Conservation (phyloP, 2,888 invertebrate genomes). For the Stenoptilia bipunctidactyla region DNA sequence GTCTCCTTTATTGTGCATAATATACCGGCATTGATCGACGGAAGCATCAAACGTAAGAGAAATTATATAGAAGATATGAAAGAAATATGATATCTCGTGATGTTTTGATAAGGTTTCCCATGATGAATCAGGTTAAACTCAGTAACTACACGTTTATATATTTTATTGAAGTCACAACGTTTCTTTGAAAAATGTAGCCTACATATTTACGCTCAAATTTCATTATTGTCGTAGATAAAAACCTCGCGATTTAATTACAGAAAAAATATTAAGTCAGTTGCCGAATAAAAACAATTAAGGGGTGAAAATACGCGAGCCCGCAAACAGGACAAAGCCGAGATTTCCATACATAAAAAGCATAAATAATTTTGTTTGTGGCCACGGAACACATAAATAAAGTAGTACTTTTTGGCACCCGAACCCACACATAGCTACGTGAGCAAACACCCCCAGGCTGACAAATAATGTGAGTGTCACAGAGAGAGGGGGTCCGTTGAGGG, state of each 20-base stretch:
- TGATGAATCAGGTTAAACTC: too few relatives aligned
- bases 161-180: too few relatives aligned
- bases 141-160: too few relatives aligned
- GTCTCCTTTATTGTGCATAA: background rate
- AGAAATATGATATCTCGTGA: too few relatives aligned
- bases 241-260: slow-evolving; percentile 59
- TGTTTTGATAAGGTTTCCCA: too few relatives aligned
- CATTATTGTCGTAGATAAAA: too few relatives aligned
- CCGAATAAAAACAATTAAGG: slow-evolving; percentile 55
- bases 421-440: slow-evolving; percentile 29
- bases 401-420: slow-evolving; percentile 35
- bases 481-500: slow-evolving; percentile 14
- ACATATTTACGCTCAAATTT: too few relatives aligned
- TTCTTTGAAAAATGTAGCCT: too few relatives aligned
- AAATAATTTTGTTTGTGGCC: slow-evolving; percentile 62
- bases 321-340: slow-evolving; percentile 42
- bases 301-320: slow-evolving; percentile 23
- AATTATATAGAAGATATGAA: too few relatives aligned
- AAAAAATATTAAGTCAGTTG: slow-evolving; percentile 60
- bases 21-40: background rate
- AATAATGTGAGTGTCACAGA: slow-evolving; percentile 46
- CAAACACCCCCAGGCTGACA: slow-evolving; percentile 41
- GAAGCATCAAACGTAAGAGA: too few relatives aligned
- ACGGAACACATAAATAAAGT: slow-evolving; percentile 52
- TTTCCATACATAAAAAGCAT: slow-evolving; percentile 56